Conservation (phyloP, 1,140 invertebrate genomes). For the Patella vulgata region DNA sequence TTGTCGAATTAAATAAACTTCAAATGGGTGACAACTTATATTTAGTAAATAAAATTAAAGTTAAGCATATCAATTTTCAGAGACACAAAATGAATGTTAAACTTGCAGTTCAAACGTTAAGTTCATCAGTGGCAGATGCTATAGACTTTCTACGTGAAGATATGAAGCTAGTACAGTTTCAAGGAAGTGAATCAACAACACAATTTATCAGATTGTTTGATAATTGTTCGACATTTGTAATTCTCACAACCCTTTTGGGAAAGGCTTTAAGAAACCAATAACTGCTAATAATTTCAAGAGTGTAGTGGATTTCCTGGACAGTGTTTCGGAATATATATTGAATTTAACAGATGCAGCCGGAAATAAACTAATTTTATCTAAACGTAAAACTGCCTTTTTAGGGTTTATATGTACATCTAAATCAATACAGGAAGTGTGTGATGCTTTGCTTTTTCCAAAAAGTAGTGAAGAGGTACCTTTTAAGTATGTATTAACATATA, state of each 20-base stretch:
- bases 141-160: slow-evolving; percentile 5
- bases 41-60: too few relatives aligned
- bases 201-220: slow-evolving; percentile 4
- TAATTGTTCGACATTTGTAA: slow-evolving; percentile 2
- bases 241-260: background rate
- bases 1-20: too few relatives aligned
- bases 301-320: too few relatives aligned
- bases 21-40: too few relatives aligned
- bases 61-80: too few relatives aligned
- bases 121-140: slow-evolving; percentile 1
- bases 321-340: background rate
- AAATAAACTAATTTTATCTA: background rate
- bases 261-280: slow-evolving; percentile 2
- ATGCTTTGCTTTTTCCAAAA: background rate
- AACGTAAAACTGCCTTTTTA: slow-evolving; percentile 1
- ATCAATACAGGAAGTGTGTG: background rate
- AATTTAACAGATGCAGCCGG: background rate
- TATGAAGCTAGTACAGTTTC: too few relatives aligned
- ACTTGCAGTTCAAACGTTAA: too few relatives aligned
- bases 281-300: background rate
- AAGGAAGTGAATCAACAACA: too few relatives aligned
- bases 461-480: background rate
- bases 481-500: slow-evolving; percentile 2
- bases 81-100: too few relatives aligned
- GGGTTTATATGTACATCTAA: slow-evolving; percentile 3